These are phyloP conservation scores for Corvus cornix DNA, from an alignment of 2,113 vertebrate genomes.

Conservation along the genomic window DNA sequence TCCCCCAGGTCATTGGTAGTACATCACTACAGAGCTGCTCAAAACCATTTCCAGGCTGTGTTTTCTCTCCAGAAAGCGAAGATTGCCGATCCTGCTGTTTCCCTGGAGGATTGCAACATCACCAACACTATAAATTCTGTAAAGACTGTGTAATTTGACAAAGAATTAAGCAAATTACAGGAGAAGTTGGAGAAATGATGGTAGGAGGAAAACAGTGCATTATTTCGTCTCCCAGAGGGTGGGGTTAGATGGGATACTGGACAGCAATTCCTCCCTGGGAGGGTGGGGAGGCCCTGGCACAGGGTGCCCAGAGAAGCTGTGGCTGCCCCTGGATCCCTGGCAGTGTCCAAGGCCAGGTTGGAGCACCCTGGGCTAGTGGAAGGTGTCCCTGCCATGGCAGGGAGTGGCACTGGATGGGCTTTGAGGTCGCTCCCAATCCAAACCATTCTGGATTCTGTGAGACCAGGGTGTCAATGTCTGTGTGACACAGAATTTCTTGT, in stretches of 20 bases:
- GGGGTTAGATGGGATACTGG: background rate
- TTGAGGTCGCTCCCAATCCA: background rate
- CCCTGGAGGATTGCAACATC: background rate
- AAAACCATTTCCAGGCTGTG: background rate
- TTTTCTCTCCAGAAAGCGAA: constrained; percentile 5
- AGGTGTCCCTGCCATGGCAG: background rate
- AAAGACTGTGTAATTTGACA: background rate
- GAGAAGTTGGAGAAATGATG: background rate
- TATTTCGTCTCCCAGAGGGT: background rate
- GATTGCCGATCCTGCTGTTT: background rate
- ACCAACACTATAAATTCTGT: background rate
- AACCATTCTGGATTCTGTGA: background rate
- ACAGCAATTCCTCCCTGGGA: rapidly evolving
- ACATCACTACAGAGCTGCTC: background rate
- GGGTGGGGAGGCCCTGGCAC: background rate
- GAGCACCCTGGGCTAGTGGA: rapidly evolving
- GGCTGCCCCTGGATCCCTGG: background rate
- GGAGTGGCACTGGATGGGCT: rapidly evolving
- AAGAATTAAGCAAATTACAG: background rate
- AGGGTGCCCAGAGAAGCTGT: background rate
- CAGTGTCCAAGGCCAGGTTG: rapidly evolving
- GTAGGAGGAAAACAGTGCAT: background rate
- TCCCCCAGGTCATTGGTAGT: constrained; percentile 28
- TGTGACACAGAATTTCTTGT: background rate
- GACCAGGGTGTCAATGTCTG: too few relatives aligned